Percentiles rank a stretch among this genome's conserved stretches.
These are phyloP conservation scores for Erannis defoliaria DNA, from an alignment of 2,888 invertebrate genomes.

Conservation along the genomic window DNA sequence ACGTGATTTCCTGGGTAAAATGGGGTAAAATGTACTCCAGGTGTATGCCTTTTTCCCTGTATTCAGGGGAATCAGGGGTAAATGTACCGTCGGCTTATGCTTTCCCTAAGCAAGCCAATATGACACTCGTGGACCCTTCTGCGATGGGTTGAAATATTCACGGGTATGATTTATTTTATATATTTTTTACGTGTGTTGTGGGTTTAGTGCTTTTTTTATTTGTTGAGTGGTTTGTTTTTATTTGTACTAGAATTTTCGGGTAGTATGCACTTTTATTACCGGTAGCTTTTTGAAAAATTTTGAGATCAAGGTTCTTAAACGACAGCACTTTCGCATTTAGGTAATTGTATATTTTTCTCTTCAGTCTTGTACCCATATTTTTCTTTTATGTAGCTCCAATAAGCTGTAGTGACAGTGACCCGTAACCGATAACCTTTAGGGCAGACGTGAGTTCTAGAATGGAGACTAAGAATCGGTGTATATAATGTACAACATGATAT, in stretches of 20 bases:
- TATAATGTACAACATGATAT: too few relatives aligned
- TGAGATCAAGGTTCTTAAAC: too few relatives aligned
- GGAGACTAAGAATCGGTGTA: too few relatives aligned
- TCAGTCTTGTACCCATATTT: too few relatives aligned
- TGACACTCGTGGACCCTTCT: constrained; percentile 38
- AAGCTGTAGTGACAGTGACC: too few relatives aligned
- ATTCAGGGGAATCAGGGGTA: constrained; percentile 19
- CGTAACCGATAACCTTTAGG: too few relatives aligned
- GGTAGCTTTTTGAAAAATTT: neutral
- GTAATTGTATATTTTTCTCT: too few relatives aligned
- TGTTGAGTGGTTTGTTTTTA: neutral
- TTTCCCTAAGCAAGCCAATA: constrained; percentile 55
- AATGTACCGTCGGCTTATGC: constrained; percentile 41
- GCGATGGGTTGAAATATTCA: constrained; percentile 27
- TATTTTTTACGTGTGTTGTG: constrained; percentile 8
- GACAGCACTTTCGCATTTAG: too few relatives aligned
- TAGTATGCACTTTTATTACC: neutral
- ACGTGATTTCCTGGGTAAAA: constrained; percentile 56
- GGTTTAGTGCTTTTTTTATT: constrained; percentile 8
- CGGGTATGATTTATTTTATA: constrained; percentile 30
- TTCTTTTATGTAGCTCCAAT: too few relatives aligned
- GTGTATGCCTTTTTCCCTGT: constrained; percentile 43
- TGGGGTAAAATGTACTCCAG: constrained; percentile 36
- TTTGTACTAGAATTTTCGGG: neutral
- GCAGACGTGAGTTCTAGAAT: too few relatives aligned